Conservation (phyloP, 2,797 vertebrate species). For the Bucorvus abyssinicus region DNA sequence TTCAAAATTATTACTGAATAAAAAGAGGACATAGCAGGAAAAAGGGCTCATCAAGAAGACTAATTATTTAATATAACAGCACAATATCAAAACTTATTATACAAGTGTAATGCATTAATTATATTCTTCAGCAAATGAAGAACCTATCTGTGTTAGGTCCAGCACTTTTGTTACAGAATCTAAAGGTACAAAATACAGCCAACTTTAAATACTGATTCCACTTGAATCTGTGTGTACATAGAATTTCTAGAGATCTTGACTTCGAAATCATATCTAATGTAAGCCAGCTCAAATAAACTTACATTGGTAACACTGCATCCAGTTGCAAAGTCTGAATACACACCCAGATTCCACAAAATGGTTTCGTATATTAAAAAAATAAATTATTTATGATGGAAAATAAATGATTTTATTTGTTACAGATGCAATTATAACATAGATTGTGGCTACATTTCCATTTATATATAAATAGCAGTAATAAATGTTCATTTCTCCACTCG, state of each 20-base stretch:
- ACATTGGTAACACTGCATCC: background rate
- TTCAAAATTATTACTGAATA: background rate
- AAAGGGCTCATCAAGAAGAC: slow-evolving; percentile 3
- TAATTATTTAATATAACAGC: slow-evolving; percentile 14
- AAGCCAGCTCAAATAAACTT: background rate
- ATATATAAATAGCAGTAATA: background rate
- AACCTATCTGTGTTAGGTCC: background rate
- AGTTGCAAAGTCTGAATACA: background rate
- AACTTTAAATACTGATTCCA: background rate
- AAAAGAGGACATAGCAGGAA: background rate
- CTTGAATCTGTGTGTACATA: background rate
- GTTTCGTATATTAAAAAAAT: background rate
- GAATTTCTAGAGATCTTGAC: background rate
- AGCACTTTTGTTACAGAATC: background rate
- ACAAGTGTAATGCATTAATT: background rate
- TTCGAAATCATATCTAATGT: background rate
- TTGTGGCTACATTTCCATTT: background rate
- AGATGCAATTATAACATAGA: fast-evolving
- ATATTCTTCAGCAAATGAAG: background rate
- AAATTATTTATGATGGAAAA: background rate
- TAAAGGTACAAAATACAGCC: background rate
- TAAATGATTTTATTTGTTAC: background rate
- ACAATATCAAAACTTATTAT: background rate
- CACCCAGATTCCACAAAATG: background rate
- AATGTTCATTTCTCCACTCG: background rate